phyloP scores from a whole-genome alignment of 2,888 invertebrate genomes.

The Plagiodera versicolora region DNA sequence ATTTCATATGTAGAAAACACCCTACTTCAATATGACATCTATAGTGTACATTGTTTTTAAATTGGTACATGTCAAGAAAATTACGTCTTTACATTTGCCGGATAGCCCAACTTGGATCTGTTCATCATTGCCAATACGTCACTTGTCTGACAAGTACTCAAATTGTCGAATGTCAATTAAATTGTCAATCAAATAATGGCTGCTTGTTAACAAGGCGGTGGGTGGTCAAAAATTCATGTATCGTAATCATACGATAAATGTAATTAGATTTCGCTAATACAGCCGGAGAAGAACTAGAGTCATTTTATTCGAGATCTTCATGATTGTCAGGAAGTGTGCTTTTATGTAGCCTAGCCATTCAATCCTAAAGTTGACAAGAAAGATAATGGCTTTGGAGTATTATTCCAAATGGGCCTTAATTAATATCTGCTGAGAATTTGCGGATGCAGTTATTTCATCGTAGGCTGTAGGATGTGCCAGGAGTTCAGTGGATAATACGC shows the following conservation, averaged over 20 bases:
- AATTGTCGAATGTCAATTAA: not conserved
- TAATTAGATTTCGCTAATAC: constrained; percentile 19
- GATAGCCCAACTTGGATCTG: too few relatives aligned
- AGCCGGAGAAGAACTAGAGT: constrained; percentile 18
- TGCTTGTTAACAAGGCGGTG: constrained; percentile 51
- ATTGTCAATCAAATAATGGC: constrained; percentile 45
- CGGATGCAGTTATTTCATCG: not conserved
- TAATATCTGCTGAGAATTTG: not conserved
- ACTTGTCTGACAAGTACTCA: not conserved
- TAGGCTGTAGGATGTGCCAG: constrained; percentile 5
- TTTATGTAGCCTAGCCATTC: constrained; percentile 12
- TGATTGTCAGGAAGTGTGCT: constrained; percentile 14
- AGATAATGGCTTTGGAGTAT: constrained; percentile 10
- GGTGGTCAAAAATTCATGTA: constrained; percentile 50
- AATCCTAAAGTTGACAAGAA: not conserved
- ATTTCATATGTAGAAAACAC: too few relatives aligned
- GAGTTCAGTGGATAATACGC: not conserved
- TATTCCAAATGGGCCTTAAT: not conserved
- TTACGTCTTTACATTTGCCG: too few relatives aligned
- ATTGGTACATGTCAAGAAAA: too few relatives aligned
- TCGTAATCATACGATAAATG: constrained; percentile 47
- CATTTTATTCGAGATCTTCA: constrained; percentile 7
- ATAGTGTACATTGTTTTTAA: too few relatives aligned
- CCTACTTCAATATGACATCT: too few relatives aligned
- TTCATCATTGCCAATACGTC: too few relatives aligned